Conservation (phyloP, 2,113 vertebrate genomes). For the Neodontobutis hainanensis region DNA sequence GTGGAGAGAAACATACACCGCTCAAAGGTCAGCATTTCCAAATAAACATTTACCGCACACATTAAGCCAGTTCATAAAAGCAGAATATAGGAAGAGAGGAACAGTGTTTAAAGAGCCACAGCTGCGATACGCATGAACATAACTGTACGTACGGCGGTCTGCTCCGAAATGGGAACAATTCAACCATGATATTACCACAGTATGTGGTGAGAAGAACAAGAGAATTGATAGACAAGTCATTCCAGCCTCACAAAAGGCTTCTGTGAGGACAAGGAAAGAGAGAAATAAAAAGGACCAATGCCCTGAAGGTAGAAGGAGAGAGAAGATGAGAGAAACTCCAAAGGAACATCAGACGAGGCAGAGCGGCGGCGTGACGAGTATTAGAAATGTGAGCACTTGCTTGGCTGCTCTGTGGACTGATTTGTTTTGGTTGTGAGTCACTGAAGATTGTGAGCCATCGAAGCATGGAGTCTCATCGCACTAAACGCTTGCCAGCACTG, state of each 20-base stretch:
- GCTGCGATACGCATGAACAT: neutral
- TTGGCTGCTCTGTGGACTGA: slow-evolving; percentile 41
- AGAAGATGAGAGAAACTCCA: slow-evolving; percentile 24
- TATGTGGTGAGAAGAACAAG: slow-evolving; percentile 18
- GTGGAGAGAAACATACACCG: slow-evolving; percentile 23
- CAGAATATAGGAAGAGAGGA: neutral
- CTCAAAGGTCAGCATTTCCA: slow-evolving; percentile 47
- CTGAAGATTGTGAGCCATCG: slow-evolving; percentile 33
- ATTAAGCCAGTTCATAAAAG: neutral
- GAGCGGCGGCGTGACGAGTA: slow-evolving; percentile 34
- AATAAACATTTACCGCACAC: slow-evolving; percentile 21
- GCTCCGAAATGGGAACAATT: slow-evolving; percentile 22
- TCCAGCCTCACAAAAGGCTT: slow-evolving; percentile 23
- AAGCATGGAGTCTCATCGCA: slow-evolving; percentile 31
- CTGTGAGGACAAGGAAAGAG: slow-evolving; percentile 15
- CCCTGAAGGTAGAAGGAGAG: slow-evolving; percentile 28
- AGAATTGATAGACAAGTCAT: slow-evolving; percentile 15
- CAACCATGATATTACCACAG: slow-evolving; percentile 34
- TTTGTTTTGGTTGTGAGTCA: slow-evolving; percentile 69
- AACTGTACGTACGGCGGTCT: slow-evolving; percentile 20
- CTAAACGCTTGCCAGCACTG: slow-evolving; percentile 34
- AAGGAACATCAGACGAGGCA: slow-evolving; percentile 46
- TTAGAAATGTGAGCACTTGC: slow-evolving; percentile 36
- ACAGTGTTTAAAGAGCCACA: slow-evolving; percentile 7
- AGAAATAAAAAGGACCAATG: slow-evolving; percentile 21